Conservation (phyloP, 2,888 invertebrate genomes). For the Copidosoma aretas region DNA sequence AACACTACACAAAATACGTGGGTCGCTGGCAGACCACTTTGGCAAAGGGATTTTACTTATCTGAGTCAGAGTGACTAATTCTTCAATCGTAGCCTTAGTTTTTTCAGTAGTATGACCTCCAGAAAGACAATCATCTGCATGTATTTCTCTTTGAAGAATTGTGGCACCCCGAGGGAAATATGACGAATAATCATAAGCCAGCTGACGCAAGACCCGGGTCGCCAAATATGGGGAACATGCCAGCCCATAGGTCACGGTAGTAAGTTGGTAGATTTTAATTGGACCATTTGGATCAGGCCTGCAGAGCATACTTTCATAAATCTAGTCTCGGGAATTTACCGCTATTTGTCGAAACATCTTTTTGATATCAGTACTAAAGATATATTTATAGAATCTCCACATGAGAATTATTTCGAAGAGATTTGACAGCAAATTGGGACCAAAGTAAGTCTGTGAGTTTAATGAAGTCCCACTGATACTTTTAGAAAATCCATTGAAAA, state of each 20-base stretch:
- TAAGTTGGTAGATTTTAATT: neutral
- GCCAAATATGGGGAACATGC: slow-evolving; percentile 3
- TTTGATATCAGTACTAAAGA: neutral
- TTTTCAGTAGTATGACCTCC: no score
- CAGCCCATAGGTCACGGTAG: neutral
- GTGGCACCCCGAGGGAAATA: neutral
- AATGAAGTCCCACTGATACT: neutral
- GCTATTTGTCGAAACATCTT: slow-evolving; percentile 1
- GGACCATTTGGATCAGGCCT: no score
- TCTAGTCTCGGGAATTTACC: neutral
- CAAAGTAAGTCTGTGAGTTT: neutral
- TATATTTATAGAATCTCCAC: neutral
- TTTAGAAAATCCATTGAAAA: slow-evolving; percentile 1
- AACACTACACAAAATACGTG: no score
- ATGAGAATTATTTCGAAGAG: neutral
- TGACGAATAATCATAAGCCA: neutral
- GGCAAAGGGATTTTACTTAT: neutral
- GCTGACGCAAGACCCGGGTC: neutral
- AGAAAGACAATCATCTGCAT: slow-evolving; percentile 1
- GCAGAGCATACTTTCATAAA: neutral
- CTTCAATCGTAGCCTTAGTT: no score
- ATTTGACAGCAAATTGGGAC: neutral
- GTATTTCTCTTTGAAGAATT: neutral
- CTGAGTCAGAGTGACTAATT: no score
- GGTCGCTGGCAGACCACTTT: neutral